These are phyloP conservation scores for Drosophila testacea DNA, from an alignment of 2,888 invertebrate species.

Conservation along the genomic window DNA sequence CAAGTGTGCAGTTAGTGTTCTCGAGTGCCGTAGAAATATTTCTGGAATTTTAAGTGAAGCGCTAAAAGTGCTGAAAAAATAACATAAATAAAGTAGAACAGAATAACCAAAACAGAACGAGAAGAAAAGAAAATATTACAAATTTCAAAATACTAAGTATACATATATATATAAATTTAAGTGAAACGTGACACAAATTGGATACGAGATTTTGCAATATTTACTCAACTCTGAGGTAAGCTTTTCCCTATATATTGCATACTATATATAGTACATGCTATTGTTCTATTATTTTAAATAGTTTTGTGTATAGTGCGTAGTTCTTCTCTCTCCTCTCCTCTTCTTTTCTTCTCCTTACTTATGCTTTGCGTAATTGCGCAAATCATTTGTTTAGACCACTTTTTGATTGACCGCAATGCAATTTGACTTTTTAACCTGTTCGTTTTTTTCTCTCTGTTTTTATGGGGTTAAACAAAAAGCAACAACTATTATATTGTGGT, in stretches of 20 bases:
- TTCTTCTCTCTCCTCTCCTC: background rate
- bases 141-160: conserved; percentile 34
- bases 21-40: conserved; percentile 55
- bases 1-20: conserved; percentile 46
- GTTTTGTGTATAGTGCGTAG: conserved; percentile 19
- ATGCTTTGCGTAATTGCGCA: conserved; percentile 66
- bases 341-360: conserved; percentile 9
- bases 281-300: conserved; percentile 15
- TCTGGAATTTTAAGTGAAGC: conserved; percentile 72
- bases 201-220: conserved; percentile 49
- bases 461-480: conserved; percentile 51
- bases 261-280: conserved; percentile 14
- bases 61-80: conserved; percentile 47
- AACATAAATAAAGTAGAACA: conserved; percentile 20
- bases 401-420: conserved; percentile 71
- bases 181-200: conserved; percentile 36
- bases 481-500: conserved; percentile 38
- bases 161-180: conserved; percentile 29
- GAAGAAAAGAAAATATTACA: conserved; percentile 25
- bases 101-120: conserved; percentile 22
- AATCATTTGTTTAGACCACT: conserved; percentile 76
- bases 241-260: conserved; percentile 9
- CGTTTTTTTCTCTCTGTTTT: conserved; percentile 11
- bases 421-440: conserved; percentile 71
- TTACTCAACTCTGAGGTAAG: conserved; percentile 48